These are phyloP conservation scores for Artemisiospiza belli DNA, from an alignment of 2,113 vertebrate genomes.

Conservation along the genomic window DNA sequence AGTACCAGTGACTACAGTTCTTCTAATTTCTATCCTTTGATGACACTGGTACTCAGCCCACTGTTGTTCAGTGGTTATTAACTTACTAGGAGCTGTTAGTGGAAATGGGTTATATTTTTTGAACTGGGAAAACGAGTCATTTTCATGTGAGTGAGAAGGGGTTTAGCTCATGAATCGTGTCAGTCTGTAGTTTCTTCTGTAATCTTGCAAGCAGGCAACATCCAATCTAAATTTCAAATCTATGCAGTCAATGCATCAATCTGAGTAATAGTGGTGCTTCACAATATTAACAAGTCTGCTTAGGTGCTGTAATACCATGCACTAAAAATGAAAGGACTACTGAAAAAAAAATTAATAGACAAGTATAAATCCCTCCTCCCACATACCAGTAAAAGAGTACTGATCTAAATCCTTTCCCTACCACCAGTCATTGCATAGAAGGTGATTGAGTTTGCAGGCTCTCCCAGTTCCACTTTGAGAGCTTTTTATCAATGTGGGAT, in stretches of 20 bases:
- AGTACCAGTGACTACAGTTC: background rate
- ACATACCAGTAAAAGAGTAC: background rate
- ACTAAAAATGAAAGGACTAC: background rate
- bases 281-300: background rate
- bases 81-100: background rate
- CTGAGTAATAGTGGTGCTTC: conserved; percentile 36
- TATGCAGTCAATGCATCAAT: conserved; percentile 5
- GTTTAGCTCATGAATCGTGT: conserved; percentile 46
- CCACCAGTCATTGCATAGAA: background rate
- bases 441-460: background rate
- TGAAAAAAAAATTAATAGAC: background rate
- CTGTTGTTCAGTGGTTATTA: background rate
- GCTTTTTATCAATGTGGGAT: background rate
- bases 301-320: background rate
- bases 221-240: conserved; percentile 62
- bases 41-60: background rate
- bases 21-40: background rate
- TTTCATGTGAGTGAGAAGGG: conserved; percentile 20
- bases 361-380: background rate
- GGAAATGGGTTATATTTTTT: conserved; percentile 39
- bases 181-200: conserved; percentile 45
- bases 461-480: background rate
- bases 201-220: conserved; percentile 49
- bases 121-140: conserved; percentile 36
- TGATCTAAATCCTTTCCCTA: background rate